Percentiles rank a stretch among this genome's conserved stretches.
Conservation (phyloP, 2,888 invertebrate species). For the Mycalesis mineus region DNA sequence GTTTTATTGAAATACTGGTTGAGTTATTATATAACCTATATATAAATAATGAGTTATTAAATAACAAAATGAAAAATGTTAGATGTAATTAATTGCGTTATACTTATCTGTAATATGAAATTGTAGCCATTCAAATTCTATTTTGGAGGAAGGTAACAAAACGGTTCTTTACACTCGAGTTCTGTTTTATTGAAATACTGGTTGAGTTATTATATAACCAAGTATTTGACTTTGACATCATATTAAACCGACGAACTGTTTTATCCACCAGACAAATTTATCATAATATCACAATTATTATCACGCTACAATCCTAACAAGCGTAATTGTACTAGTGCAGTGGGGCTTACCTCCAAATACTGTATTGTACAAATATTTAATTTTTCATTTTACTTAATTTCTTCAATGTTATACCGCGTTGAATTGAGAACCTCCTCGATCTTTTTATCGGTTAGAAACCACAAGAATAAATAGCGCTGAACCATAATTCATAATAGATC, state of each 20-base stretch:
- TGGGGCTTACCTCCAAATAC: too few relatives aligned
- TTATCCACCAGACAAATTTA: background rate
- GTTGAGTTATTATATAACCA: constrained; percentile 24
- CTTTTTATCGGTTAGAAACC: too few relatives aligned
- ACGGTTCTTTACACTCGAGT: constrained; percentile 16
- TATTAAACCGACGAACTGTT: constrained; percentile 6
- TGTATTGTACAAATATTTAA: too few relatives aligned
- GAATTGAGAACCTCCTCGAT: too few relatives aligned
- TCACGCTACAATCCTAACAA: too few relatives aligned
- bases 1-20: constrained; percentile 31
- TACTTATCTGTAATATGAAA: constrained; percentile 15
- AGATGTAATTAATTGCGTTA: constrained; percentile 1
- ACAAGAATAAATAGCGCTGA: too few relatives aligned
- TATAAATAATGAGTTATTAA: too few relatives aligned
- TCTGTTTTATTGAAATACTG: constrained; percentile 31
- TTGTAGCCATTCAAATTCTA: background rate
- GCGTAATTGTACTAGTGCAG: too few relatives aligned
- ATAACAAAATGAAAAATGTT: constrained; percentile 35
- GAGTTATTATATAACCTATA: constrained; percentile 25
- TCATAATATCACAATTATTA: too few relatives aligned
- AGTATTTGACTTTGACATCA: constrained; percentile 18
- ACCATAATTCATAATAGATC: too few relatives aligned
- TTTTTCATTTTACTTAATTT: too few relatives aligned
- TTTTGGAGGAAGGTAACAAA: constrained; percentile 19
- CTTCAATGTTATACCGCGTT: too few relatives aligned